phyloP scores from a whole-genome alignment of 2,888 invertebrate species.

The Lasioglossum marginatum region DNA sequence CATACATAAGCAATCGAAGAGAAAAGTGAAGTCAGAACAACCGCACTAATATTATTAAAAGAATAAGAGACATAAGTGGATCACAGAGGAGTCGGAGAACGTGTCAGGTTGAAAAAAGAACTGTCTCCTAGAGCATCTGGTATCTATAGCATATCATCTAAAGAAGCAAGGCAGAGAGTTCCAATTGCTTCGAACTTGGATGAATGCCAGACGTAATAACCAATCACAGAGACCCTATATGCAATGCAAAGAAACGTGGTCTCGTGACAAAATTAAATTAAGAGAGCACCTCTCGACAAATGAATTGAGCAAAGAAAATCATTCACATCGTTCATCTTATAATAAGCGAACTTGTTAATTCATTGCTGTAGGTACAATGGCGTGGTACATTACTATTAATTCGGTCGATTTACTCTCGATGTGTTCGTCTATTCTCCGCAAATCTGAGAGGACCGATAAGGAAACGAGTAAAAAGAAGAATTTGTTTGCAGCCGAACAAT shows the following conservation, averaged over 20 bases:
- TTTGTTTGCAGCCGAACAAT: not conserved
- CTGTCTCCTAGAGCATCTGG: constrained; percentile 7
- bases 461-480: not conserved
- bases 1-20: not conserved
- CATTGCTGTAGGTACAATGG: too few relatives aligned
- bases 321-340: not conserved
- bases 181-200: not conserved
- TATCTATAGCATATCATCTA: not conserved
- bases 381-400: too few relatives aligned
- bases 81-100: not conserved
- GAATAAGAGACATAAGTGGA: not conserved
- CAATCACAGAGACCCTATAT: not conserved
- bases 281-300: not conserved
- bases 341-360: not conserved
- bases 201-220: not conserved
- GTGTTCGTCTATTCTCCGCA: too few relatives aligned
- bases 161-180: not conserved
- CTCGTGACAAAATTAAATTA: not conserved
- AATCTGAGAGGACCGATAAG: too few relatives aligned
- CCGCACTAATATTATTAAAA: not conserved
- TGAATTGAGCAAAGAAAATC: not conserved
- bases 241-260: not conserved
- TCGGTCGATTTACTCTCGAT: too few relatives aligned
- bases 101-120: not conserved
- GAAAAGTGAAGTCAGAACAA: too few relatives aligned